Evolutionary conservation across 2,113 vertebrate genomes (phyloP).

Genomic region (Gymnobelideus leadbeateri): DNA sequence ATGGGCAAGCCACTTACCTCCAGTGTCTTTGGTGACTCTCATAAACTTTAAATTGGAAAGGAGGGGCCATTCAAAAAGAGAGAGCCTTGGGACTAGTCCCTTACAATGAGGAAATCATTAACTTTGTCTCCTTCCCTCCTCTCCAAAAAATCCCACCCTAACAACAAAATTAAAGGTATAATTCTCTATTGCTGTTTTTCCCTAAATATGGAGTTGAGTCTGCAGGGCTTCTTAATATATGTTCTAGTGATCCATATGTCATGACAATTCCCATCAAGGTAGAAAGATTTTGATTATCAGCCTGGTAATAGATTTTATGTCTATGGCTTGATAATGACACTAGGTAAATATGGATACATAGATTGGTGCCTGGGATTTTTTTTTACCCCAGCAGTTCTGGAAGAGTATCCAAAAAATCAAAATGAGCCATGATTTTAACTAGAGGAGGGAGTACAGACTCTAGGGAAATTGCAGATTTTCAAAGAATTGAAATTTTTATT

Average conservation of each 20-base stretch:
- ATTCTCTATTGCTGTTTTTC: neutral
- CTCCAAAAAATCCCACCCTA: neutral
- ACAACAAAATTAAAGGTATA: neutral
- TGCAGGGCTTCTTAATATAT: neutral
- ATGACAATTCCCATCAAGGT: neutral
- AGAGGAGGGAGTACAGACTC: neutral
- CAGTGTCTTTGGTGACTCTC: neutral
- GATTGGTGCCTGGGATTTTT: neutral
- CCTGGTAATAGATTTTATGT: neutral
- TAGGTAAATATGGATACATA: neutral
- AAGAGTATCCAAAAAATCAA: neutral
- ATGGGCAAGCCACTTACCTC: neutral
- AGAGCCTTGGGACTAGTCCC: neutral
- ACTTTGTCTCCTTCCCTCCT: neutral
- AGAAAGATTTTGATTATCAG: neutral
- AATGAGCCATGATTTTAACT: neutral
- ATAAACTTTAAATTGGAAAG: neutral
- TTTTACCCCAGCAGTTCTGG: neutral
- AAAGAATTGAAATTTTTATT: neutral
- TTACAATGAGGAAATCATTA: neutral
- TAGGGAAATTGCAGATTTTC: neutral
- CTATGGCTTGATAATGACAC: neutral
- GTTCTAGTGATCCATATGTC: neutral
- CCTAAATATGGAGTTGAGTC: neutral
- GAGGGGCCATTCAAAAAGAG: neutral